These are phyloP conservation scores for cat (Felis catus) DNA, from an alignment of 2,113 vertebrate genomes.

Conservation along the genomic window F.catus_Fca126_mat1.0 CM031426.1:46262001-46262500, in stretches of 20 bases:
- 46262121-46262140: slow-evolving; percentile 40
- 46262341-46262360: slow-evolving; percentile 35
- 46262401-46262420: neutral
- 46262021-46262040: slow-evolving; percentile 69
- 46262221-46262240: slow-evolving; percentile 61
- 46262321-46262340: neutral
- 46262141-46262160: slow-evolving; percentile 59
- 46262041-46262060: slow-evolving; percentile 50
- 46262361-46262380: slow-evolving; percentile 70
- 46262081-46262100: slow-evolving; percentile 61
- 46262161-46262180: slow-evolving; percentile 71
- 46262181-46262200: slow-evolving; percentile 36
- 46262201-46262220: slow-evolving; percentile 54
- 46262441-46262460: neutral
- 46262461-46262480: neutral
- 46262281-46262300: slow-evolving; percentile 71
- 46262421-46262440: neutral
- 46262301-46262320: slow-evolving; percentile 71
- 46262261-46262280: slow-evolving; percentile 53
- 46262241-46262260: slow-evolving; percentile 77
- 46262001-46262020: slow-evolving; percentile 65
- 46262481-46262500: slow-evolving; percentile 8
- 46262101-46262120: slow-evolving; percentile 73
- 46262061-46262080: slow-evolving; percentile 47
- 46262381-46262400: slow-evolving; percentile 61